These are phyloP conservation scores for Sturnira hondurensis DNA, from an alignment of 2,113 vertebrate genomes.

Conservation along the genomic window DNA sequence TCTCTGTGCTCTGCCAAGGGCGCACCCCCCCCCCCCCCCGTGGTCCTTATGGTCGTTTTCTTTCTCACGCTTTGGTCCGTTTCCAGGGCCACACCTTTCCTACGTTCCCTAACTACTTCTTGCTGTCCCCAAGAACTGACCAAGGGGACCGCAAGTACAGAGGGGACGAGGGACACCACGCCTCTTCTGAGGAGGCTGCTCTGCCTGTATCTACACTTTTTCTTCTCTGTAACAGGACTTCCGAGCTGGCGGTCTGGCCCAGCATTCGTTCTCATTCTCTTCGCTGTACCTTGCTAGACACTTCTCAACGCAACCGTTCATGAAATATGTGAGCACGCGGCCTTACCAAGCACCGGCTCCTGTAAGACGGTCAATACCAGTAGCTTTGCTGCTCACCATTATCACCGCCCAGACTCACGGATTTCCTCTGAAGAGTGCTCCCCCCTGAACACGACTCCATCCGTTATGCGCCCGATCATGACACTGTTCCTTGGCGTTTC, in stretches of 20 bases:
- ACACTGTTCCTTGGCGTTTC: slow-evolving; percentile 48
- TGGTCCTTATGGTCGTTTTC: background rate
- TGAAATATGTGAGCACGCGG: slow-evolving; percentile 27
- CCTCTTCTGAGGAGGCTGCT: background rate
- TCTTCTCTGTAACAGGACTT: background rate
- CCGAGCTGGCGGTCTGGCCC: background rate
- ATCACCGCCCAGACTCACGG: slow-evolving; percentile 4
- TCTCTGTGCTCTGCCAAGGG: background rate
- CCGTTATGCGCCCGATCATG: slow-evolving; percentile 23
- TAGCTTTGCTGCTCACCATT: slow-evolving; percentile 3
- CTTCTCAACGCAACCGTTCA: background rate
- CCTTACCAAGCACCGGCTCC: slow-evolving; percentile 8
- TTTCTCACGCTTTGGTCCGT: background rate
- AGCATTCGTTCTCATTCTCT: slow-evolving; percentile 35
- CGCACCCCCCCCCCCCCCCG: too few species aligned
- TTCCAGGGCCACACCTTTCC: background rate
- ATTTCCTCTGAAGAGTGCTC: background rate
- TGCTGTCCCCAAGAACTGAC: background rate
- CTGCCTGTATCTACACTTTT: background rate
- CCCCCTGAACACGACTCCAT: background rate
- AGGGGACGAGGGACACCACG: background rate
- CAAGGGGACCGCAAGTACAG: background rate
- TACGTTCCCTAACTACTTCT: background rate
- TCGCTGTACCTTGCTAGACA: background rate
- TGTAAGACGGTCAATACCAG: slow-evolving; percentile 50